Evolutionary conservation across 2,797 vertebrate species (phyloP), one percentile per base, ranked within the genome.

Genomic region (Corythornis leucogaster): DNA sequence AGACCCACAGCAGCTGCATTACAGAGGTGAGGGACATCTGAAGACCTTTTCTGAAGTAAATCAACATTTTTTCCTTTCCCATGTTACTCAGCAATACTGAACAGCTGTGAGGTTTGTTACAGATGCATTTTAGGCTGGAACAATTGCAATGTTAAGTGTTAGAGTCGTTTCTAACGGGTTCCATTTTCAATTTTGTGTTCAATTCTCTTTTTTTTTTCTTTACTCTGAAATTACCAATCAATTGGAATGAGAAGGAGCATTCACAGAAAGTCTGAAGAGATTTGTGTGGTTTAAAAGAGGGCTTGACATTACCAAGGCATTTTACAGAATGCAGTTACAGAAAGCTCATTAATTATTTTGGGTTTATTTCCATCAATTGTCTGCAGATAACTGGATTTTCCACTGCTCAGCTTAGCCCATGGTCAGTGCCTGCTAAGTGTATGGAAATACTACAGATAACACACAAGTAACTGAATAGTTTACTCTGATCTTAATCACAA

Each of bases 231-330:
- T 77, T 82, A 76, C 77, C 59, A 94, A 92, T 89, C 85, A 80
- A 83, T 26, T 84, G 46, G 57, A 95, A 95, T 62, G 17, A 93
- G 59, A 89, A 80, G 53, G 26, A 89, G 54, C 31, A 46, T 81
- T 91, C 84, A 80, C 79, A 90, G 46, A 54, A 91, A 90, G 90
- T 57, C 51, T 91, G 35, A 91, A 87, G 91, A 95, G 94, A 97
- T 94, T 80, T 91, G 85, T 45, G 53, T 80, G 43, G 70, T 48
- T 96, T 95, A 95, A 76, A 94, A 87, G 63, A 90, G 58, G 61
- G 58, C 85, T 35, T 94, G 94, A 75, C 87, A 78, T 58, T 55
- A 70, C 54, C 21, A 31, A 83, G 30, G 80, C 42, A 57, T 67
- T 89, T 68, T 24, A 83, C 40, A 53, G 68, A 69, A 50, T 8